These are phyloP conservation scores for Acanthisitta chloris DNA, from an alignment of 2,113 vertebrate genomes.

Conservation along the genomic window DNA sequence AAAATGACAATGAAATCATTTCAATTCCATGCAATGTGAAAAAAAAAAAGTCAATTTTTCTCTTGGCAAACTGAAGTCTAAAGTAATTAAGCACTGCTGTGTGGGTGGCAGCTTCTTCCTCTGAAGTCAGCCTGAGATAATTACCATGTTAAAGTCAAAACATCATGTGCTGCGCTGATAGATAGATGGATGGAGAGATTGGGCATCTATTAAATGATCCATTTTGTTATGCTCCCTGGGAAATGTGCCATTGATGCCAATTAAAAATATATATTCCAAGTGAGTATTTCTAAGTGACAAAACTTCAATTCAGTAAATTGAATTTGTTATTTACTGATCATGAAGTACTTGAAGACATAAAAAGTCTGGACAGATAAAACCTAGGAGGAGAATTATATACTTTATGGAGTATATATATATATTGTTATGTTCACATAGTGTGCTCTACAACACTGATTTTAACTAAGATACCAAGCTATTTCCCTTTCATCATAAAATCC, in stretches of 20 bases:
- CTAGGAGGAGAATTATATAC: constrained; percentile 45
- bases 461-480: neutral
- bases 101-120: constrained; percentile 83
- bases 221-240: constrained; percentile 79
- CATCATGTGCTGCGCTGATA: constrained; percentile 81
- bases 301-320: constrained; percentile 74
- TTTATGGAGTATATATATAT: no score
- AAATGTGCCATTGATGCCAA: constrained; percentile 83
- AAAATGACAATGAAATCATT: constrained; percentile 84
- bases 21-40: constrained; percentile 77
- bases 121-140: constrained; percentile 83
- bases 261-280: constrained; percentile 82
- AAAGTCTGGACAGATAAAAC: constrained; percentile 51
- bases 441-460: neutral
- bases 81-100: constrained; percentile 86
- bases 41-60: constrained; percentile 77
- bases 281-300: constrained; percentile 76
- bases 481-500: constrained; percentile 15
- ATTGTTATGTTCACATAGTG: neutral
- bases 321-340: constrained; percentile 81
- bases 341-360: constrained; percentile 70
- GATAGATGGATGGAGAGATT: constrained; percentile 83
- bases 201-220: constrained; percentile 86
- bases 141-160: constrained; percentile 88
- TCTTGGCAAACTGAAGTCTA: constrained; percentile 82